Base-by-base conservation (phyloP, 2,888 invertebrate species). In the Autographa pulchrina region DNA sequence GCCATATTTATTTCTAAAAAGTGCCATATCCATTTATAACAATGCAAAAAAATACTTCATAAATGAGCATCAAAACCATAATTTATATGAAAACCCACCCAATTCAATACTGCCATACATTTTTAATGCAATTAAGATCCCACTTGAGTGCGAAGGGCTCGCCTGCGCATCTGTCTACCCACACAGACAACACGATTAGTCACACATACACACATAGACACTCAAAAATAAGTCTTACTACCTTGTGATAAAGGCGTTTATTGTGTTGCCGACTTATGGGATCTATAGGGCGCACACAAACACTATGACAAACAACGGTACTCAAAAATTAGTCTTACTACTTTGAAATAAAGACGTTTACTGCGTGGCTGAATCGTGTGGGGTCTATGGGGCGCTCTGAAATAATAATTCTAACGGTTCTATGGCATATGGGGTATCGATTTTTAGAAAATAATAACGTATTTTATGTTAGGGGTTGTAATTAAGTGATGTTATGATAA, bases 131-230 rank as follows among this genome's bases (percentile, higher is more conserved):
- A 90, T 89, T 89, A 89, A 81, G 77, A 80, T 67, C 65, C 78
- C 84, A 83, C 86, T 87, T 83, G 80, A 85, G 81, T 78, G 75
- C 70, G 62, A 77, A 77, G 82, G 78, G 79, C 77, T 77, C 83
- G 86, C 84, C 76, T 78, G 84, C 78, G 80, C 90, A 90, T 90
- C 90, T 91, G 90, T 89, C 84, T 85, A 72, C 82, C 80, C 56
- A 65, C 75, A 32, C 67, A 70, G 71, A 73, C 70, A 43, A 56
- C 6, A 69, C 73, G 43, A 67, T 76, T 32, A 61, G 31, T 25
- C 73, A 64, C 70, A 58, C 64, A 58, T 43, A 54, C 60, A 64
- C 48, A 58, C 65, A 35, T 4, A 48, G n/a, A 48, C 7, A 48
- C 1, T n/a, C 48, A 5, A 48, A 48, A 48, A 48, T n/a, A 16